Base-by-base conservation (phyloP, 2,888 invertebrate genomes). In the Epirrhoe alternata region DNA sequence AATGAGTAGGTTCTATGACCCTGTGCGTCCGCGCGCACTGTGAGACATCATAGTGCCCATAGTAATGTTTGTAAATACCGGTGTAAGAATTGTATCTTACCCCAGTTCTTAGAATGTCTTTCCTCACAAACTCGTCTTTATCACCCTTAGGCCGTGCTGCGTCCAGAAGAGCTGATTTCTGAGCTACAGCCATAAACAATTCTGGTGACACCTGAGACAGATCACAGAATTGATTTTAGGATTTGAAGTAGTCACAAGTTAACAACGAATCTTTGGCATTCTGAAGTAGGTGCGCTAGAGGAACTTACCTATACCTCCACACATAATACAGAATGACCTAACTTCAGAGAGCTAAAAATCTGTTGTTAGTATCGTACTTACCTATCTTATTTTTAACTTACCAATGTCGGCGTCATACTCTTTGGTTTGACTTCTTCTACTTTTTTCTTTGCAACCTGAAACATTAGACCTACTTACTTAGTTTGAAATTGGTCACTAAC, bases 171-270 rank as follows among this genome's bases (percentile, higher is more conserved):
- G 78, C 82, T 0, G 89, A 86, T 56, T 84, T 68, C 58, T 81
- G 82, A 0, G 87, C 88, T 0, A 88, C 74, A 3, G 79, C 76
- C 49, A 87, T 31, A 4, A 89, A 90, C 24, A 87, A 52, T 61
- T 88, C 86, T 8, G 86, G 83, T 1, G 88, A 72, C 6, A 88
- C 90, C 90, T 90, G 71, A 12, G 58, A 61, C 49, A 49, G 24
- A 50, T 54, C 6, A 35, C 2, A 12, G 6, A 56, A 8, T 8
- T 35, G 6, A 35, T 10, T 35, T 35, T 35, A 35, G n/a, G n/a
- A n/a, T n/a, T n/a, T n/a, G n/a, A n/a, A n/a, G n/a, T n/a, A n/a
- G n/a, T n/a, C n/a, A n/a, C n/a, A n/a, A n/a, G n/a, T n/a, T n/a
- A n/a, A n/a, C n/a, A n/a, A n/a, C n/a, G n/a, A n/a, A n/a, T n/a